Conservation (phyloP, 2,113 vertebrate genomes). For the Sigmodon hispidus region DNA sequence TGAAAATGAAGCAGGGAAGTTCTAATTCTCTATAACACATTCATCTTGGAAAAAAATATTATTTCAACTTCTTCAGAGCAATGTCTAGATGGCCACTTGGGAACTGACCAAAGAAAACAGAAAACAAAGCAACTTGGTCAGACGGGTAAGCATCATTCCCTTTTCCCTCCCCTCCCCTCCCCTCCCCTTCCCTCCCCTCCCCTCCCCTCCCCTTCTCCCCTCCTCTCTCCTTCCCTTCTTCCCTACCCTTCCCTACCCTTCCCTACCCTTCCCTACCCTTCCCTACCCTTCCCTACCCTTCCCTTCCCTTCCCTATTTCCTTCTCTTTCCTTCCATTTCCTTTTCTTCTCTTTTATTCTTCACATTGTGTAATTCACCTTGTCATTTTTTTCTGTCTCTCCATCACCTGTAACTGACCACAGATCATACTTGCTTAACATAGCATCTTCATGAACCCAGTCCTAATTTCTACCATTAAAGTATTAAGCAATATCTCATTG, state of each 20-base stretch:
- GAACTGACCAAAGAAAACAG: background rate
- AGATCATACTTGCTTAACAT: no score
- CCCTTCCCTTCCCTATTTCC: background rate
- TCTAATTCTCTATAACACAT: background rate
- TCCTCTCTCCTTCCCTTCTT: background rate
- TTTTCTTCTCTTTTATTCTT: background rate
- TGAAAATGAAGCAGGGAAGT: background rate
- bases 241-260: background rate
- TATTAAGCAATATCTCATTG: background rate
- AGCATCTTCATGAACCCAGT: background rate
- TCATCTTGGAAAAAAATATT: background rate
- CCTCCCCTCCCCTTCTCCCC: background rate
- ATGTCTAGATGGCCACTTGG: background rate
- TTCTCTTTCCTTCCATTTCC: background rate
- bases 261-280: no score
- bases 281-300: background rate
- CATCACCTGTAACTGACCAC: background rate
- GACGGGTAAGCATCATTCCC: fast-evolving
- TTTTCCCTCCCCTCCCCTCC: background rate
- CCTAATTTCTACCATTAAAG: no score
- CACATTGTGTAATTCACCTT: background rate
- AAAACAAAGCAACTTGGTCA: background rate
- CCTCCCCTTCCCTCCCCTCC: background rate
- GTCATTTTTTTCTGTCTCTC: background rate
- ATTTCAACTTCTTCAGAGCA: background rate